These are phyloP conservation scores for Xyrauchen texanus DNA, from an alignment of 2,113 vertebrate genomes.

Conservation along the genomic window DNA sequence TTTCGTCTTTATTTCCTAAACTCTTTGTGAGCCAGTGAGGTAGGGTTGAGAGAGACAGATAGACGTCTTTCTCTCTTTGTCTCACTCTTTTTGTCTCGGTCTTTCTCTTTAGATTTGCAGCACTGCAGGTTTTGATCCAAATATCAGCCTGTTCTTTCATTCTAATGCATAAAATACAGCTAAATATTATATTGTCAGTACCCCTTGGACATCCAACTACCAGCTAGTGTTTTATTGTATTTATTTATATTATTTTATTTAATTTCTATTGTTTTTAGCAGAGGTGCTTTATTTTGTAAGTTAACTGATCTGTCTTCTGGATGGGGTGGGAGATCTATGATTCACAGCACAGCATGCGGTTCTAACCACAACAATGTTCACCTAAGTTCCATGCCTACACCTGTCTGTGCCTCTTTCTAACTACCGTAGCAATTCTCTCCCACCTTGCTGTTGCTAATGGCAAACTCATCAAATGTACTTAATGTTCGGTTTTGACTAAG, in stretches of 20 bases:
- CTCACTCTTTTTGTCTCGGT: background rate
- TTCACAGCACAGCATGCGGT: conserved; percentile 37
- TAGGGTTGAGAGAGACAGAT: background rate
- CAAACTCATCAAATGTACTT: conserved; percentile 66
- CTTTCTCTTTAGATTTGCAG: background rate
- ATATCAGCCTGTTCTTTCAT: too few relatives aligned
- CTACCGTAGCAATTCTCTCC: conserved; percentile 44
- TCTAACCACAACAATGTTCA: background rate
- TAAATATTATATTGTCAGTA: too few relatives aligned
- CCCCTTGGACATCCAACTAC: too few relatives aligned
- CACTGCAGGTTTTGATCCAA: too few relatives aligned
- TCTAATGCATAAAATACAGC: too few relatives aligned
- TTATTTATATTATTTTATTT: too few relatives aligned
- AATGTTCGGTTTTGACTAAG: conserved; percentile 67
- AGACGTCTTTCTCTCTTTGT: background rate
- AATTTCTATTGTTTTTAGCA: too few relatives aligned
- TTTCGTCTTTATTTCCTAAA: conserved; percentile 15
- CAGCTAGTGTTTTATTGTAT: too few relatives aligned
- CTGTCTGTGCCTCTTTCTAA: conserved; percentile 36
- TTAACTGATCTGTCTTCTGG: too few relatives aligned
- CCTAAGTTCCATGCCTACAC: conserved; percentile 40
- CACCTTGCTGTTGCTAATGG: conserved; percentile 55
- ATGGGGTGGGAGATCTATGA: too few relatives aligned
- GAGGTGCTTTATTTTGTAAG: too few relatives aligned
- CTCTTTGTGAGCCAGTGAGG: background rate